These are phyloP conservation scores for Paratrypauchen microcephalus DNA, from an alignment of 2,797 vertebrate genomes.

Conservation along the genomic window DNA sequence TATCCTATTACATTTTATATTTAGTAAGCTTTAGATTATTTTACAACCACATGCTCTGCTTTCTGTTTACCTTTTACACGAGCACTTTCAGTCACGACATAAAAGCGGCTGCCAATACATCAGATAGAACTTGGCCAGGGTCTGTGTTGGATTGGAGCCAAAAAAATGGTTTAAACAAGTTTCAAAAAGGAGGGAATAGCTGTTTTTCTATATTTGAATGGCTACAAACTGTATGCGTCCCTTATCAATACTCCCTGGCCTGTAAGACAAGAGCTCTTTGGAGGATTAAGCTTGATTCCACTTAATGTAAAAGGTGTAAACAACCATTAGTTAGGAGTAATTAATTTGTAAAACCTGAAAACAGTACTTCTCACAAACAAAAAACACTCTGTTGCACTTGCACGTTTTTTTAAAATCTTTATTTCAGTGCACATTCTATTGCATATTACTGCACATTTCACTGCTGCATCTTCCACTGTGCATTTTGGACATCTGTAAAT, in stretches of 20 bases:
- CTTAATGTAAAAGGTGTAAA: constrained; percentile 70
- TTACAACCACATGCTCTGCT: constrained; percentile 14
- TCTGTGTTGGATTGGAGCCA: constrained; percentile 37
- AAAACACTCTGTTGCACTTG: too few relatives aligned
- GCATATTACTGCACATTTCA: too few relatives aligned
- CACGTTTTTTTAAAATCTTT: too few relatives aligned
- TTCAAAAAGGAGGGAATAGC: constrained; percentile 18
- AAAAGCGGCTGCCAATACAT: constrained; percentile 41
- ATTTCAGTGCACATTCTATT: too few relatives aligned
- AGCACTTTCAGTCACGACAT: constrained; percentile 37
- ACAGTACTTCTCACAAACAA: constrained; percentile 35
- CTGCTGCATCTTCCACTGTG: too few relatives aligned
- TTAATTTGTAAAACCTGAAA: constrained; percentile 66
- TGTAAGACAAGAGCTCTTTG: constrained; percentile 47
- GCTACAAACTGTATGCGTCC: not conserved
- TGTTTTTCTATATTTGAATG: constrained; percentile 12
- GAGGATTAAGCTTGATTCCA: constrained; percentile 62
- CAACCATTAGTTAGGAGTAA: constrained; percentile 72
- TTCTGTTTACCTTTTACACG: constrained; percentile 19
- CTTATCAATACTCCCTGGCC: constrained; percentile 25
- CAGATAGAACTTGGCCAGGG: constrained; percentile 36
- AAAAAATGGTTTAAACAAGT: constrained; percentile 44
- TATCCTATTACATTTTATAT: constrained; percentile 18
- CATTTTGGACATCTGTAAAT: too few relatives aligned
- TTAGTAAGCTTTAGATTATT: constrained; percentile 15